Percentiles rank a stretch among this genome's conserved stretches.
Conservation (phyloP, 1,140 invertebrate genomes). For the Diprion similis region DNA sequence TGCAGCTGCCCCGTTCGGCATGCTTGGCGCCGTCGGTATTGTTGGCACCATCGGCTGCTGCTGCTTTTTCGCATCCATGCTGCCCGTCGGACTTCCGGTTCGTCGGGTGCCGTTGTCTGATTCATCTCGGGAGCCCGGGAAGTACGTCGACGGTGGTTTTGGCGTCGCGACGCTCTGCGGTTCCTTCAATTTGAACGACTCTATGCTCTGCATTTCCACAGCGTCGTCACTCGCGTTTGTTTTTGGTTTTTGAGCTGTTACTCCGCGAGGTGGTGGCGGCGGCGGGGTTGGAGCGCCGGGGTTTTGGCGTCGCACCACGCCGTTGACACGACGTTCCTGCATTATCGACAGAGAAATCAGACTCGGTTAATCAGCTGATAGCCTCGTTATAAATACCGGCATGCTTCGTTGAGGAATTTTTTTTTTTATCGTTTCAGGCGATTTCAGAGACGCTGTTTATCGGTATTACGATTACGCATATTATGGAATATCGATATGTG, state of each 20-base stretch:
- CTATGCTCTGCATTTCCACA: conserved; percentile 75
- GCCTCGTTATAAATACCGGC: too few species aligned
- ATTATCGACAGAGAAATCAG: too few species aligned
- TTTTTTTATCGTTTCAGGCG: too few species aligned
- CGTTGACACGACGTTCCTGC: background rate
- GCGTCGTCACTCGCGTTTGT: conserved; percentile 53
- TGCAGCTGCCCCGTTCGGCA: conserved; percentile 21
- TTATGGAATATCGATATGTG: background rate
- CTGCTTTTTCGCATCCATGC: conserved; percentile 23
- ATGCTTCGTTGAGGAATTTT: too few species aligned
- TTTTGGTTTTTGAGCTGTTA: conserved; percentile 44
- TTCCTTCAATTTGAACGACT: conserved; percentile 74
- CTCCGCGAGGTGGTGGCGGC: conserved; percentile 41
- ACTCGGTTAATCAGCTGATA: too few species aligned
- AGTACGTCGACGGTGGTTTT: conserved; percentile 73
- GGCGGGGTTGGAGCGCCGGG: conserved; percentile 34
- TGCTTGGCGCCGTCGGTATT: conserved; percentile 11
- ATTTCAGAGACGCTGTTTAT: too few species aligned
- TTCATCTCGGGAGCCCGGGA: conserved; percentile 40
- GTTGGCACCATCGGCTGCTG: conserved; percentile 26
- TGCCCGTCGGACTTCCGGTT: background rate
- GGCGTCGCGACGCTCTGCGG: conserved; percentile 63
- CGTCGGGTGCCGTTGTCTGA: background rate
- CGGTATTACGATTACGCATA: too few species aligned
- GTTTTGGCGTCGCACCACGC: conserved; percentile 26